Evolutionary conservation across 2,797 vertebrate species (phyloP).

Genomic region (Onychomys arenicola): DNA sequence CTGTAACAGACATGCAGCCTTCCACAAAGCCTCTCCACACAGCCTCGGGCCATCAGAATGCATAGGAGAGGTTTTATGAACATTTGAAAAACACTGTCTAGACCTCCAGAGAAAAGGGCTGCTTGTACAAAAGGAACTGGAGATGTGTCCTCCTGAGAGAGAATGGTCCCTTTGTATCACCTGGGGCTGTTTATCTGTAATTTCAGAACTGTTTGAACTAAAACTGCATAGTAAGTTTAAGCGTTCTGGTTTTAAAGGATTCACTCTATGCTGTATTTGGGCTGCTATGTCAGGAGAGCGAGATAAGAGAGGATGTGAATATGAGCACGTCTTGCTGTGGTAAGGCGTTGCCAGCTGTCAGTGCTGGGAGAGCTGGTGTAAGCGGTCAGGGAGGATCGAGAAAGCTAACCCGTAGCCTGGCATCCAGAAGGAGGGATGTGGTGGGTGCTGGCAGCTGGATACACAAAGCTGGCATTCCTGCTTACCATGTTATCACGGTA

Average conservation of each 20-base stretch:
- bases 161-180: neutral
- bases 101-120: neutral
- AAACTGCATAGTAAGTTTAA: neutral
- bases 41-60: conserved; percentile 45
- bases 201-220: conserved; percentile 38
- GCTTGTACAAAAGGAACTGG: neutral
- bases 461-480: neutral
- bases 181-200: conserved; percentile 3
- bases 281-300: neutral
- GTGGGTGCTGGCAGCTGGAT: conserved; percentile 44
- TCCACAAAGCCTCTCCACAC: conserved; percentile 16
- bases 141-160: neutral
- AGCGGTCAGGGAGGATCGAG: conserved; percentile 47
- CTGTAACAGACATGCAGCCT: neutral
- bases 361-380: conserved; percentile 24
- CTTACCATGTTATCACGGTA: conserved; percentile 3
- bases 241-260: neutral
- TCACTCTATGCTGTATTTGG: neutral
- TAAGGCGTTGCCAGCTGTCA: conserved; percentile 31
- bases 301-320: neutral
- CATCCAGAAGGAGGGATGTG: neutral
- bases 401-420: neutral
- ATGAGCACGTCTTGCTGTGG: conserved; percentile 4
- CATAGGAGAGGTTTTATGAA: neutral
- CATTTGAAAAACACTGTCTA: neutral